These are phyloP conservation scores for Drosophila sulfurigaster DNA, from an alignment of 1,140 invertebrate genomes.

Conservation along the genomic window DNA sequence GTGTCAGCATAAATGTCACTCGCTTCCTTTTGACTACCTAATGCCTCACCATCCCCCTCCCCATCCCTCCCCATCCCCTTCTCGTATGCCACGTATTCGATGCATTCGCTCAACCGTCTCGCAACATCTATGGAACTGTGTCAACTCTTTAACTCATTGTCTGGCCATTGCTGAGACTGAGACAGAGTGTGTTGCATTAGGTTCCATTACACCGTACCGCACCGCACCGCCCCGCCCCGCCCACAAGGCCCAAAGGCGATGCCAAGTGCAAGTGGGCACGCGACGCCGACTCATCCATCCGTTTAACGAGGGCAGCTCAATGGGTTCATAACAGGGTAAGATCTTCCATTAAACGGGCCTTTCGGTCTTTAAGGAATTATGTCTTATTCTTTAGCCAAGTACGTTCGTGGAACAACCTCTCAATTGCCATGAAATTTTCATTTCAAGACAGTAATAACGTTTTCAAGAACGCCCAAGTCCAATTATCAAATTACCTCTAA, in stretches of 20 bases:
- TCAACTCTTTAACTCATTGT: constrained; percentile 61
- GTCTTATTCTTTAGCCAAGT: too few relatives aligned
- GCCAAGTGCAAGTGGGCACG: constrained; percentile 47
- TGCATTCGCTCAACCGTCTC: background rate
- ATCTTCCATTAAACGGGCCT: background rate
- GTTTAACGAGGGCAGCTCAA: constrained; percentile 8
- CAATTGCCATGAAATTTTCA: too few relatives aligned
- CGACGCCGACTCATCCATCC: background rate
- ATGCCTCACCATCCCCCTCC: background rate
- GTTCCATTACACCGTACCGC: background rate
- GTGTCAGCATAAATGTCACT: constrained; percentile 78
- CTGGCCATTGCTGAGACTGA: constrained; percentile 27
- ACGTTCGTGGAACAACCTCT: too few relatives aligned
- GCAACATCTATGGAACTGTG: constrained; percentile 58
- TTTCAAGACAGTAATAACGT: too few relatives aligned
- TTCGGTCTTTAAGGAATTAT: too few relatives aligned
- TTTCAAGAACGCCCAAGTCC: too few relatives aligned
- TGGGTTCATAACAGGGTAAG: background rate
- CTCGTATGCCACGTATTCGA: background rate
- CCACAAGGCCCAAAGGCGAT: constrained; percentile 1
- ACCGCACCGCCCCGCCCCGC: background rate
- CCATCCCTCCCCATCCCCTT: background rate
- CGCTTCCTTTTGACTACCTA: constrained; percentile 4
- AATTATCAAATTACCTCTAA: background rate
- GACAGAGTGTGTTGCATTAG: constrained; percentile 8